Evolutionary conservation across 1,140 invertebrate species (phyloP), one percentile per base, ranked within the genome.

Genomic region (Ceratosolen solmsi): DNA sequence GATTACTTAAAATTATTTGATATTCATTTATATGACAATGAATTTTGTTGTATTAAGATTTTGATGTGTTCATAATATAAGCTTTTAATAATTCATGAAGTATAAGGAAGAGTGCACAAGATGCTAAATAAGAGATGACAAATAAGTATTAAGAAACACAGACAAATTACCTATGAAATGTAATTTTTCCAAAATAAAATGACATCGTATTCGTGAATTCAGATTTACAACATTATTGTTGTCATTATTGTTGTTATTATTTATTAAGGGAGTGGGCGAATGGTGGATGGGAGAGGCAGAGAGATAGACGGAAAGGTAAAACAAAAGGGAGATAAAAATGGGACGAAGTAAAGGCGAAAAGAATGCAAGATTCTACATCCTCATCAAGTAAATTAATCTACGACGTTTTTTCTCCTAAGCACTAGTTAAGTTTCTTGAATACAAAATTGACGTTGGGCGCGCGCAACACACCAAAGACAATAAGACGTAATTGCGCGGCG

Each of bases 281-380:
- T 46, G 41, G 41, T 13, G 41, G 41, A 13, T 46, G 41, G 41
- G 41, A 13, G 41, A n/a, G n/a, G n/a, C n/a, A n/a, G n/a, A n/a
- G n/a, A n/a, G n/a, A n/a, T n/a, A n/a, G n/a, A n/a, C n/a, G n/a
- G n/a, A n/a, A n/a, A n/a, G 22, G 49, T 33, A 60, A 0, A 1
- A 33, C 8, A 63, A 33, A 63, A 73, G 15, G 25, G 4, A 30
- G 38, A 49, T 1, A 54, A 79, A 46, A 33, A 11, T 20, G 33
- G 15, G 25, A 30, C 7, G 8, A 60, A n/a, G n/a, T n/a, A n/a
- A n/a, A n/a, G 33, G 3, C 36, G 71, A 63, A 63, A 82, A 75
- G 77, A 85, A 82, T 58, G 76, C 46, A 46, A 85, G 79, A 82
- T 82, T 84, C 73, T 84, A 82, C 72, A 81, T 81, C 72, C 72